Conservation (phyloP, 2,797 vertebrate species). For the Lutjanus argentimaculatus region DNA sequence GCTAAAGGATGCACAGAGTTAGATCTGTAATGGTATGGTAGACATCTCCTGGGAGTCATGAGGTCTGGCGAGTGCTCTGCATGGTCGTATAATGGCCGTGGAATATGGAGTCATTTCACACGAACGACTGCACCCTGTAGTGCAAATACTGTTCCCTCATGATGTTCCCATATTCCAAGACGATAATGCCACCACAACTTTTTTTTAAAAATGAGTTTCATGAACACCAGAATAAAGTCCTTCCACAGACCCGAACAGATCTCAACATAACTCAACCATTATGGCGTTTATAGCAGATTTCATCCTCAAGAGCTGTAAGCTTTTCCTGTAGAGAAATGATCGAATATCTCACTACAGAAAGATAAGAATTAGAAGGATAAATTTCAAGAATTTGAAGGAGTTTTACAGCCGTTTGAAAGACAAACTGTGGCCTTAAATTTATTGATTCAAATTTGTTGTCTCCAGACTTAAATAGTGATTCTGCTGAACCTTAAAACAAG, state of each 20-base stretch:
- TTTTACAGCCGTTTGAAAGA: not conserved
- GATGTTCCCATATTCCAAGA: slow-evolving; percentile 8
- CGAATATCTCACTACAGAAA: not conserved
- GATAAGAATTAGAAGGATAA: not conserved
- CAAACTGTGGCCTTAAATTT: not conserved
- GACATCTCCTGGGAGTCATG: slow-evolving; percentile 27
- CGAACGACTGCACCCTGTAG: slow-evolving; percentile 6
- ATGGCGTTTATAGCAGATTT: not conserved
- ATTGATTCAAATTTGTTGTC: not conserved
- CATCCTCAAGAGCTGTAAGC: not conserved
- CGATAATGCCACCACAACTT: not conserved
- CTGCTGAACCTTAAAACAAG: not conserved
- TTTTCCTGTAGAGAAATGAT: not conserved
- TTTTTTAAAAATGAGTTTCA: not conserved
- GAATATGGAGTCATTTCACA: slow-evolving; percentile 30
- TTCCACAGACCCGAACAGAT: not conserved
- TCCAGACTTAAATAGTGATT: not conserved
- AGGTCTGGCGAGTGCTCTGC: slow-evolving; percentile 19
- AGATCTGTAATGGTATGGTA: slow-evolving; percentile 9
- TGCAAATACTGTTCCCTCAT: not conserved
- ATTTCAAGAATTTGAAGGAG: not conserved
- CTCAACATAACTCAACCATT: not conserved
- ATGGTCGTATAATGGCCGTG: slow-evolving; percentile 3
- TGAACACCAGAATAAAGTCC: slow-evolving; percentile 6
- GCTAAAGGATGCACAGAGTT: slow-evolving; percentile 7